A percentile compares a stretch with the other conserved stretches of the same genome.
Conservation (phyloP, 1,140 invertebrate species). For the Probaryconus sp. region DNA sequence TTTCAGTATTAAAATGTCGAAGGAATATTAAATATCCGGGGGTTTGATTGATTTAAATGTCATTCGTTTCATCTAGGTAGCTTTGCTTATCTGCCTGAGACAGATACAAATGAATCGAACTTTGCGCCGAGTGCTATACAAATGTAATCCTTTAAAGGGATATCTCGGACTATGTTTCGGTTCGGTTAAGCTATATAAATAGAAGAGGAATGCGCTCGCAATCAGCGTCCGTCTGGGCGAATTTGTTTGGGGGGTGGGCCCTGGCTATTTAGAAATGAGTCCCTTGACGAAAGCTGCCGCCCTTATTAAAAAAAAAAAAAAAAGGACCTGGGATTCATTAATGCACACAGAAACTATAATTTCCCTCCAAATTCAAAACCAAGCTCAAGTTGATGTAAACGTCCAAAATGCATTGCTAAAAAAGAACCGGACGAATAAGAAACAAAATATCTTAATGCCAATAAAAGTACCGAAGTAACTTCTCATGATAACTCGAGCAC, state of each 20-base stretch:
- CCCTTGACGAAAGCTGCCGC: conserved; percentile 20
- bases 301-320: background rate
- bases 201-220: conserved; percentile 73
- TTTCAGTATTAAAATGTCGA: too few species aligned
- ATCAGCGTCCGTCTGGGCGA: conserved; percentile 61
- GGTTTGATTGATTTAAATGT: conserved; percentile 75
- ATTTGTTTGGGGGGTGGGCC: conserved; percentile 30
- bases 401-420: too few species aligned
- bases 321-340: too few species aligned
- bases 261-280: conserved; percentile 50
- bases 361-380: too few species aligned
- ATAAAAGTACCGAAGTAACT: too few species aligned
- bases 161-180: conserved; percentile 70
- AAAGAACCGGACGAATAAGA: too few species aligned
- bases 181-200: conserved; percentile 77
- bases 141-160: conserved; percentile 77
- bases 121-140: conserved; percentile 63
- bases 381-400: too few species aligned
- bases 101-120: conserved; percentile 77
- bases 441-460: too few species aligned
- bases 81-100: conserved; percentile 66
- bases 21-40: too few species aligned
- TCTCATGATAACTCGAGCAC: too few species aligned
- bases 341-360: too few species aligned
- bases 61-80: conserved; percentile 42